These are phyloP conservation scores for Callosobruchus maculatus DNA, from an alignment of 2,888 invertebrate species.

Conservation along the genomic window DNA sequence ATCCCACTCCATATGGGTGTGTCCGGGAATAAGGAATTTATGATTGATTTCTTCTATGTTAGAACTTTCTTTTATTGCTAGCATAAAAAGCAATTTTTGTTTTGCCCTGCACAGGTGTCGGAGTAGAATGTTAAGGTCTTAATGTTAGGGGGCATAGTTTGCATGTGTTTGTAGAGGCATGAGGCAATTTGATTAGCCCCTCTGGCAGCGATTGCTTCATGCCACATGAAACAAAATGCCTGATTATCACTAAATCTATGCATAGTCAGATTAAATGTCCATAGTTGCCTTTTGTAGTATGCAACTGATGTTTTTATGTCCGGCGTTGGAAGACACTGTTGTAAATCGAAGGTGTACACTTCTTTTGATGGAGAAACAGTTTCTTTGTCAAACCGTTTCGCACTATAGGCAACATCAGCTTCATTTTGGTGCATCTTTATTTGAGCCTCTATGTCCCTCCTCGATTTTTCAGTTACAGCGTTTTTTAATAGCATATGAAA, in stretches of 20 bases:
- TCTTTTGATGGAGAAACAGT: not conserved
- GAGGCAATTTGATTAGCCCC: constrained; percentile 31
- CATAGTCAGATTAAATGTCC: constrained; percentile 34
- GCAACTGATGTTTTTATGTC: constrained; percentile 27
- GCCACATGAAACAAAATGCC: constrained; percentile 27
- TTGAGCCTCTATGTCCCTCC: no score
- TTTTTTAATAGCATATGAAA: constrained; percentile 3
- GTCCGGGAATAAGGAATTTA: constrained; percentile 17
- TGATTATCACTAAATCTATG: constrained; percentile 14
- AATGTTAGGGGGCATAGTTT: constrained; percentile 1
- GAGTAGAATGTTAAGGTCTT: constrained; percentile 9
- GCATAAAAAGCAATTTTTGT: constrained; percentile 15
- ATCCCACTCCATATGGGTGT: constrained; percentile 19
- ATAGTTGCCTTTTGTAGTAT: constrained; percentile 35
- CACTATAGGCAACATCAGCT: not conserved
- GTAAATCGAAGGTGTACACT: constrained; percentile 11
- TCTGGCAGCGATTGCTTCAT: constrained; percentile 27
- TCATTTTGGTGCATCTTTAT: no score
- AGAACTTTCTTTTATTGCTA: not conserved
- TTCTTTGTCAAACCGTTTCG: constrained; percentile 6
- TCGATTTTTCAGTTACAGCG: not conserved
- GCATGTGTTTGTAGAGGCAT: constrained; percentile 12
- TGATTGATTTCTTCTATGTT: constrained; percentile 6
- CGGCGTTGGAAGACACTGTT: constrained; percentile 32
- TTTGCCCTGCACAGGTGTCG: constrained; percentile 19